Evolutionary conservation across 2,797 vertebrate genomes (phyloP), one percentile per base, ranked within the genome.

Genomic region (Anguilla obscura): DNA sequence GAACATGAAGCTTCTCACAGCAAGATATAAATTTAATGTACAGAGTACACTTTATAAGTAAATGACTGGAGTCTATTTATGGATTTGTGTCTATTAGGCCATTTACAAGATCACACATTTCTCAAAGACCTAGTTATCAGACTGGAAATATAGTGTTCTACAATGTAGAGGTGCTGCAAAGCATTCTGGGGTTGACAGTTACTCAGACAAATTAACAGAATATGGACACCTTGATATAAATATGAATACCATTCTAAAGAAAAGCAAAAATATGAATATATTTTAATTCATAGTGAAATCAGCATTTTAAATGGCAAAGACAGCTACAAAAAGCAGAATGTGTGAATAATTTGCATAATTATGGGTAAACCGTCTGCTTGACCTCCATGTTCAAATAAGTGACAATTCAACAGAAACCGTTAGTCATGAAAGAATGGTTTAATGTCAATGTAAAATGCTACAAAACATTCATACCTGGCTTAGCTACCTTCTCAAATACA

Each of bases 361-460:
- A 24, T 45, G 79, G 84, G 18, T 63, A 63, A 85, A 83, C 52
- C 14, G 16, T n/a, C 52, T 74, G n/a, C 66, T 50, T 52, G 40
- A 88, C 84, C 85, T 58, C 84, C 60, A 88, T 66, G 12, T 83
- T 88, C 56, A 88, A 88, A 56, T 85, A 85, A 40, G 6, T 33
- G 54, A 84, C 84, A 80, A 50, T 85, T 76, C 91, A 92, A 89
- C 85, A 90, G 87, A 89, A 88, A 93, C 79, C 40, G 40, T 82
- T 82, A 82, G 45, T 88, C 85, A 36, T 88, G 90, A 66, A 90
- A 93, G 88, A 85, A 89, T 87, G 86, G 88, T 92, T 83, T 90
- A 91, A 90, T 90, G 85, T 87, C 80, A 90, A 63, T 90, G 87
- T 88, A 92, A 93, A 90, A 87, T 90, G 93, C 90, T 93, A 91